Evolutionary conservation across 2,113 vertebrate species (phyloP).

Genomic region (Trichomycterus rosablanca): DNA sequence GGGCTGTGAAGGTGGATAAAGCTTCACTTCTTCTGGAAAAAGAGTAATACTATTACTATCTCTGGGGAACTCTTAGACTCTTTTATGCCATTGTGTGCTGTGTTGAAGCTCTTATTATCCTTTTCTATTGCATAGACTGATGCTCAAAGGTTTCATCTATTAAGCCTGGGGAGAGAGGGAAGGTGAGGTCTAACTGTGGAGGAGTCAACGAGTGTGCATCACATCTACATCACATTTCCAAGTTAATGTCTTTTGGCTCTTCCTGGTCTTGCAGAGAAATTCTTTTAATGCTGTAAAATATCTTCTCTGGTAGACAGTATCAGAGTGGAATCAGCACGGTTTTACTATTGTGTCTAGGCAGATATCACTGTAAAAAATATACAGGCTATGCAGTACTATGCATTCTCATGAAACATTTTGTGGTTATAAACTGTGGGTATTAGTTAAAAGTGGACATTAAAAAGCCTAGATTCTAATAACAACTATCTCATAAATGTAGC

Average conservation of each 20-base stretch:
- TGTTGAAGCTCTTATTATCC: conserved; percentile 32
- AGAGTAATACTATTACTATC: conserved; percentile 29
- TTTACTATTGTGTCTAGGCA: not conserved
- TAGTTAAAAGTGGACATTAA: no score
- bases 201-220: conserved; percentile 18
- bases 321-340: conserved; percentile 11
- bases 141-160: conserved; percentile 13
- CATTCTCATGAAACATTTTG: no score
- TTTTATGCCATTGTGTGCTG: conserved; percentile 27
- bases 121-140: conserved; percentile 27
- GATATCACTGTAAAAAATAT: no score
- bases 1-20: conserved; percentile 13
- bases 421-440: no score
- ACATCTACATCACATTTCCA: conserved; percentile 13
- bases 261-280: not conserved
- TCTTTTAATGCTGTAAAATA: conserved; percentile 17
- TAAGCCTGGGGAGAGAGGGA: conserved; percentile 10
- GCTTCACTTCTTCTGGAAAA: conserved; percentile 23
- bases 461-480: no score
- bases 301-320: conserved; percentile 11
- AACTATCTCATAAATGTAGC: no score
- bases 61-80: conserved; percentile 24
- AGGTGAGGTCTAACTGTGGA: conserved; percentile 8
- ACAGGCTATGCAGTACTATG: no score
- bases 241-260: not conserved